These are phyloP conservation scores for Chloroclystis v-ata DNA, from an alignment of 2,888 invertebrate species.

Conservation along the genomic window DNA sequence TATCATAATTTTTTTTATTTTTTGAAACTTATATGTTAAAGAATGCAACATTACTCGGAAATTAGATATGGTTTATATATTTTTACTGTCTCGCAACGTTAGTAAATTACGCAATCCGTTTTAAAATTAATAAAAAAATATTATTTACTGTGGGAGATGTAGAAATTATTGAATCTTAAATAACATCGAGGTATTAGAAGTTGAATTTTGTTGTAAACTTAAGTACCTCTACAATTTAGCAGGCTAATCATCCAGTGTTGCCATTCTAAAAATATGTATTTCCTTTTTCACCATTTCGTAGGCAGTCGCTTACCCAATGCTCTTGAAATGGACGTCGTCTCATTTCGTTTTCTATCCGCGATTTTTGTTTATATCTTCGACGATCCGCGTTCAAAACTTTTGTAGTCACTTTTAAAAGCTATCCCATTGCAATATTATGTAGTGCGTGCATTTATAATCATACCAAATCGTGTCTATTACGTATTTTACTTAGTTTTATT, in stretches of 20 bases:
- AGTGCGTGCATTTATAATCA: constrained; percentile 58
- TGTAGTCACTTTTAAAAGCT: constrained; percentile 68
- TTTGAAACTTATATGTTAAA: no score
- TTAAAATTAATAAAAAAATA: no score
- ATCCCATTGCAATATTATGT: constrained; percentile 56
- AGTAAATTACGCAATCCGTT: no score
- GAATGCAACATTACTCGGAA: no score
- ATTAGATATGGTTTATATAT: no score
- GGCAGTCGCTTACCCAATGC: constrained; percentile 72
- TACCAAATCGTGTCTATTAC: constrained; percentile 53
- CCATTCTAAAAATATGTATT: constrained; percentile 59
- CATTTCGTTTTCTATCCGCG: constrained; percentile 54
- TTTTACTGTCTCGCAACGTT: no score
- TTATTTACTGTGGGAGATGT: no score
- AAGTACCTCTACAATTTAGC: constrained; percentile 15
- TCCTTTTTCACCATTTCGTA: constrained; percentile 61
- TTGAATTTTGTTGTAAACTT: no score
- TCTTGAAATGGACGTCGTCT: constrained; percentile 72
- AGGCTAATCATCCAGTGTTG: constrained; percentile 48
- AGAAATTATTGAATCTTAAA: no score
- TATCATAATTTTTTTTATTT: no score
- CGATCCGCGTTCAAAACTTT: constrained; percentile 73
- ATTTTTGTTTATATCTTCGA: constrained; percentile 75
- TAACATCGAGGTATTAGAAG: no score
- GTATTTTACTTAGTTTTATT: constrained; percentile 49